Conservation (phyloP, 2,888 invertebrate species). For the Glaucopsyche alexis region DNA sequence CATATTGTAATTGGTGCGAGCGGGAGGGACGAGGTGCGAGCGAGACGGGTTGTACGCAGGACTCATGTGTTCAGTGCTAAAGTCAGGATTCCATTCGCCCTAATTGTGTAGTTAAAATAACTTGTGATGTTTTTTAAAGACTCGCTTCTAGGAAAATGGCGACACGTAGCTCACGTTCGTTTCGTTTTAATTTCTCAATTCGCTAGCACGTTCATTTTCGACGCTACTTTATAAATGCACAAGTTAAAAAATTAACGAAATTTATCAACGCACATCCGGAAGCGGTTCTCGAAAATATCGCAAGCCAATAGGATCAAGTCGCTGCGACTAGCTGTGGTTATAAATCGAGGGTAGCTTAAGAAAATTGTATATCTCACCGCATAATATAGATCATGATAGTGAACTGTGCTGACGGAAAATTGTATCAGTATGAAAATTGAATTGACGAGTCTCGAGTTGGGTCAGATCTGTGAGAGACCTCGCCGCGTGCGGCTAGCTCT, state of each 20-base stretch:
- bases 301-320: constrained; percentile 47
- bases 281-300: constrained; percentile 60
- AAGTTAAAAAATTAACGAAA: constrained; percentile 43
- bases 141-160: constrained; percentile 37
- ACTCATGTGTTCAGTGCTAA: constrained; percentile 66
- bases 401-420: constrained; percentile 54
- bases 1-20: constrained; percentile 88
- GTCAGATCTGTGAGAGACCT: not conserved
- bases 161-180: constrained; percentile 35
- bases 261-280: constrained; percentile 49
- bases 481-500: not conserved
- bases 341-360: constrained; percentile 58
- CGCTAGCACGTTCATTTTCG: constrained; percentile 39
- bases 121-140: constrained; percentile 65
- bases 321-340: constrained; percentile 44
- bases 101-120: constrained; percentile 42
- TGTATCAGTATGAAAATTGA: constrained; percentile 28
- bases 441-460: not conserved
- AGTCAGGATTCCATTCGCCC: constrained; percentile 55
- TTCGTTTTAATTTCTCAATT: constrained; percentile 35
- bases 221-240: constrained; percentile 36
- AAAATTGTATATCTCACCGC: constrained; percentile 65
- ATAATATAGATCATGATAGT: constrained; percentile 62
- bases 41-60: constrained; percentile 53
- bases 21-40: constrained; percentile 51